A percentile compares a stretch with the other conserved stretches of the same genome.
These are phyloP conservation scores for Orientallactaga sibirica DNA, from an alignment of 2,797 vertebrate genomes.

Conservation along the genomic window DNA sequence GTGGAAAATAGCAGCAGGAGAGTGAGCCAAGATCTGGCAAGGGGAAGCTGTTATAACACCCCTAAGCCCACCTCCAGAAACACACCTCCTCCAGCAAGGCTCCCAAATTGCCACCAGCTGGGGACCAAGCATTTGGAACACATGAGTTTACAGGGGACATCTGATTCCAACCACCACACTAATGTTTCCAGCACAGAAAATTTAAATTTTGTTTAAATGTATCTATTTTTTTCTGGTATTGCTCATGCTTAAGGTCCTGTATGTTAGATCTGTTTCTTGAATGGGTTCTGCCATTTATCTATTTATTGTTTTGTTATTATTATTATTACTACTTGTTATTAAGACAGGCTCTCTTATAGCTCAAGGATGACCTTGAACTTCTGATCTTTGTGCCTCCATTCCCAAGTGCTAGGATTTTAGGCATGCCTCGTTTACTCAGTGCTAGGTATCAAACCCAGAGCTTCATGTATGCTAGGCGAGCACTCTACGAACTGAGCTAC, in stretches of 20 bases:
- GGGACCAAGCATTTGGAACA: no score
- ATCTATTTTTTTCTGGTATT: constrained; percentile 24
- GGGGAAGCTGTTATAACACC: no score
- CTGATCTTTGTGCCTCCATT: background rate
- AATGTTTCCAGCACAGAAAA: background rate
- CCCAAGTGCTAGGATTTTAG: background rate
- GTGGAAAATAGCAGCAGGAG: no score
- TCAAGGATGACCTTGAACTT: background rate
- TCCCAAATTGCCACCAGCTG: no score
- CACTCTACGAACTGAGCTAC: background rate
- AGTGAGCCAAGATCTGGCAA: no score
- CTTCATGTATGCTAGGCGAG: no score
- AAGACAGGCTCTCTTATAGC: background rate
- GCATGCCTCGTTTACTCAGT: no score
- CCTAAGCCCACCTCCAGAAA: no score
- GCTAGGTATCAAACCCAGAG: background rate
- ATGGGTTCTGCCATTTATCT: constrained; percentile 26
- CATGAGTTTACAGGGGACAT: no score
- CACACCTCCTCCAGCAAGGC: no score
- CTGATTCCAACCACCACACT: background rate
- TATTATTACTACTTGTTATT: no score
- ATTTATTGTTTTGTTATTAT: background rate
- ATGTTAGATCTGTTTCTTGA: constrained; percentile 28
- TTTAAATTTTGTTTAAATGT: background rate
- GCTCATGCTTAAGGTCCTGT: background rate